phyloP scores from a whole-genome alignment of 92 coral and sea anemone species.

The Epizoanthus stellaris region DNA sequence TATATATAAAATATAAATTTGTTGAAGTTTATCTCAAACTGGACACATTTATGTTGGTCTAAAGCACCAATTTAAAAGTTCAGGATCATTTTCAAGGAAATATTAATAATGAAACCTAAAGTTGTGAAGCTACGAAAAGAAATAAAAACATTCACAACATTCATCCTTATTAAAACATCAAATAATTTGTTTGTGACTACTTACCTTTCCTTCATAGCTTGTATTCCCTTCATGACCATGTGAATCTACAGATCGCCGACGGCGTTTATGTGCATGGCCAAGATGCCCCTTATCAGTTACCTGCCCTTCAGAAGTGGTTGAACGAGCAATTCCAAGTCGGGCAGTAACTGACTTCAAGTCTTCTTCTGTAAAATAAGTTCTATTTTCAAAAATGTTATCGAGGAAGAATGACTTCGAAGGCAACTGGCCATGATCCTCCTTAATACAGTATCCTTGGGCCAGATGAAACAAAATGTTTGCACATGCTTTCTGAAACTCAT shows the following conservation, averaged over 20 bases:
- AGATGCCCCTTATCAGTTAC: not conserved
- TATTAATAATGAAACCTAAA: too few relatives aligned
- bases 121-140: too few relatives aligned
- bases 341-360: constrained; percentile 56
- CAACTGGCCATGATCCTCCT: constrained; percentile 57
- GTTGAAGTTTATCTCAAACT: too few relatives aligned
- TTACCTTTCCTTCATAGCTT: constrained; percentile 35
- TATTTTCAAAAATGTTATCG: constrained; percentile 56
- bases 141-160: too few relatives aligned
- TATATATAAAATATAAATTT: too few relatives aligned
- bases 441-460: constrained; percentile 75
- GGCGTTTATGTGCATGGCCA: constrained; percentile 62
- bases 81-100: too few relatives aligned
- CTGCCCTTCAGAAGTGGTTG: not conserved
- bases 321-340: constrained; percentile 62
- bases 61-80: too few relatives aligned
- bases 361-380: constrained; percentile 56
- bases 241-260: constrained; percentile 55
- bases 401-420: constrained; percentile 74
- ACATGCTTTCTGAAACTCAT: constrained; percentile 78
- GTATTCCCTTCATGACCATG: constrained; percentile 36
- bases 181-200: not conserved
- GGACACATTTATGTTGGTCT: too few relatives aligned
- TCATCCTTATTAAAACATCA: too few relatives aligned
- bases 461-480: constrained; percentile 78